phyloP scores from a whole-genome alignment of 2,797 vertebrate genomes.

The Cyclura pinguis region DNA sequence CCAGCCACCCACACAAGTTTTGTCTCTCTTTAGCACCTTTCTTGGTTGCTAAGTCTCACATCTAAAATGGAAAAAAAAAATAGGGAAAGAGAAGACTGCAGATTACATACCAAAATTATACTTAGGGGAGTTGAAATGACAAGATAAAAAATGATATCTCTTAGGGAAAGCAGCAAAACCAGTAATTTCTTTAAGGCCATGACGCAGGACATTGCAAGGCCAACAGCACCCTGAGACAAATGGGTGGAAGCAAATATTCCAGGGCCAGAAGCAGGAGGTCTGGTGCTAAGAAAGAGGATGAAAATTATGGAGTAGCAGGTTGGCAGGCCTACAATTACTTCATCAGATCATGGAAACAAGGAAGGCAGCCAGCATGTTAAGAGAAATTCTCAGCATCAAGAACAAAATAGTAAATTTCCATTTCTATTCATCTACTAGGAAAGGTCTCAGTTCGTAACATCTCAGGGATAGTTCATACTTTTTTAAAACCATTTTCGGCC shows the following conservation, averaged over 20 bases:
- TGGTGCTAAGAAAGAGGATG: constrained; percentile 8
- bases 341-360: not conserved
- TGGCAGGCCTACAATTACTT: not conserved
- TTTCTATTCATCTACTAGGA: accelerated
- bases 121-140: constrained; percentile 50
- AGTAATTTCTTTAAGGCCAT: not conserved
- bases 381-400: not conserved
- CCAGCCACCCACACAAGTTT: constrained; percentile 76
- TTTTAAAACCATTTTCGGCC: not conserved
- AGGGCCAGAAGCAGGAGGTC: not conserved
- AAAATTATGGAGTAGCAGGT: constrained; percentile 10
- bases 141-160: not conserved
- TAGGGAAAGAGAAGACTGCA: constrained; percentile 58
- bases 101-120: constrained; percentile 63
- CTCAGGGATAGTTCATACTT: not conserved
- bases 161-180: not conserved
- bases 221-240: accelerated
- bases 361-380: not conserved
- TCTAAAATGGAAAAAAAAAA: constrained; percentile 58
- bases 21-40: constrained; percentile 78
- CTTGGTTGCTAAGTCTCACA: constrained; percentile 75
- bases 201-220: not conserved
- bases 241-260: not conserved
- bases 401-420: not conserved
- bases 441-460: not conserved